Evolutionary conservation across 2,113 vertebrate genomes (phyloP).

Genomic region (Psophia crepitans): DNA sequence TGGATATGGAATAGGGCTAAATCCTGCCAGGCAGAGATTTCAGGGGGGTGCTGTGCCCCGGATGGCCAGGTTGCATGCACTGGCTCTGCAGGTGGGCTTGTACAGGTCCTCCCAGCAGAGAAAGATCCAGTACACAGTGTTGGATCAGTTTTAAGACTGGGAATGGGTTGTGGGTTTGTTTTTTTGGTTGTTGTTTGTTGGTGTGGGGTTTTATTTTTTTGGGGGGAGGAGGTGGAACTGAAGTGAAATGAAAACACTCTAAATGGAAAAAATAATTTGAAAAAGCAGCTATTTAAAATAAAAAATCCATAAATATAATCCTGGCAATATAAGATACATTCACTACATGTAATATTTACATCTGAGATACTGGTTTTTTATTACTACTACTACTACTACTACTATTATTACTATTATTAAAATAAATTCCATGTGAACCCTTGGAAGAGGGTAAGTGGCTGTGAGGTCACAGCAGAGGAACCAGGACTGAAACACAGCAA

Average conservation of each 20-base stretch:
- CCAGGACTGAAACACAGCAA: background rate
- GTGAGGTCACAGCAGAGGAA: background rate
- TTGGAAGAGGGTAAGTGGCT: background rate
- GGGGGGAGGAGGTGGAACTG: too few species aligned
- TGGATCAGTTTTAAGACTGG: background rate
- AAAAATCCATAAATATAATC: background rate
- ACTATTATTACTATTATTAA: too few species aligned
- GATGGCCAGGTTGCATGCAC: background rate
- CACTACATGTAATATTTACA: background rate
- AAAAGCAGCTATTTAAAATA: background rate
- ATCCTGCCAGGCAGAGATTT: background rate
- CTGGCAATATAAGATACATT: background rate
- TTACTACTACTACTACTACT: too few species aligned
- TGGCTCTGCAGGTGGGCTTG: background rate
- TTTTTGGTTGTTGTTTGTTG: background rate
- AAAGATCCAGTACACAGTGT: background rate
- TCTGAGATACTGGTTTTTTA: background rate
- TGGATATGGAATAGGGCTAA: background rate
- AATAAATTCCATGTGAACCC: background rate
- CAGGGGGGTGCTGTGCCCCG: background rate
- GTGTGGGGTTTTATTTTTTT: rapidly evolving
- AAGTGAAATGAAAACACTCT: background rate
- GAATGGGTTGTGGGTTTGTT: background rate
- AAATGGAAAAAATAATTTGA: background rate
- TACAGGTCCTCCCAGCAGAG: background rate